These are phyloP conservation scores for Leucophora obtusa DNA, from an alignment of 2,888 invertebrate species.

Conservation along the genomic window DNA sequence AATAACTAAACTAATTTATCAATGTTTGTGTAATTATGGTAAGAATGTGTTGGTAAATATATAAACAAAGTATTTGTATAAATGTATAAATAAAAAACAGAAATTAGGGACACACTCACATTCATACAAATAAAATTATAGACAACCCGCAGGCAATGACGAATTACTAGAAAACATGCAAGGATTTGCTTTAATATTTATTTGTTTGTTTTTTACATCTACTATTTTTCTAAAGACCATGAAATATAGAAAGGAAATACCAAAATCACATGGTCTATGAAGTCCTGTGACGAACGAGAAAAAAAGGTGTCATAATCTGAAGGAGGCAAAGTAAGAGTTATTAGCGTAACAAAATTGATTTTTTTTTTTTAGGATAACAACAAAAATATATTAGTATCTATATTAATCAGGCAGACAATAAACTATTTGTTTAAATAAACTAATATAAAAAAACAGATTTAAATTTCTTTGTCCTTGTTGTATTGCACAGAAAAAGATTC, in stretches of 20 bases:
- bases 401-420: too few species aligned
- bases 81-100: constrained; percentile 14
- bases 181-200: constrained; percentile 34
- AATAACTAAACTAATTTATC: constrained; percentile 62
- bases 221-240: constrained; percentile 25
- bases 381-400: too few species aligned
- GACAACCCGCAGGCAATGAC: constrained; percentile 78
- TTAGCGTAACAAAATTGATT: constrained; percentile 26
- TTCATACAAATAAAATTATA: constrained; percentile 67
- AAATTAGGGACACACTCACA: constrained; percentile 48
- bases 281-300: background rate
- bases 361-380: too few species aligned
- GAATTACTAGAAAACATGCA: constrained; percentile 77
- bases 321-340: constrained; percentile 25
- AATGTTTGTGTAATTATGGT: constrained; percentile 21
- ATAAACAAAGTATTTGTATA: constrained; percentile 3
- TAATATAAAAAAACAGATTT: too few species aligned
- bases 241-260: constrained; percentile 29
- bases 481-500: too few species aligned
- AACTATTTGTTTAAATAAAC: too few species aligned
- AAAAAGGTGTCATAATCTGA: constrained; percentile 47
- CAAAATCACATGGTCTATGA: background rate
- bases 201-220: background rate
- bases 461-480: too few species aligned
- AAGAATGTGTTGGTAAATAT: constrained; percentile 6